Base-by-base conservation (phyloP, 1,140 invertebrate genomes). In the Coenobita brevimanus region DNA sequence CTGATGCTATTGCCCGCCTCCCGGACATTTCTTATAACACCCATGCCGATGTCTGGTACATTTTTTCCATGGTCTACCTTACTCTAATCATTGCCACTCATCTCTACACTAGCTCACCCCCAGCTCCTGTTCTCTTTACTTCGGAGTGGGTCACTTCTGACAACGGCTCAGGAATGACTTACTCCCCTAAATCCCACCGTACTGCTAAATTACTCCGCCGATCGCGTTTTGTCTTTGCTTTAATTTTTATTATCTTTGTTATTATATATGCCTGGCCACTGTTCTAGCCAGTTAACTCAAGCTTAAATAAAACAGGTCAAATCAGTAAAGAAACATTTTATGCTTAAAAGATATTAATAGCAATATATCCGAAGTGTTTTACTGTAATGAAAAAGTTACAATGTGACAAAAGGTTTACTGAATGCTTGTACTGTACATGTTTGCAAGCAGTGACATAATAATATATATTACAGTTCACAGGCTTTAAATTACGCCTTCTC, bases 51-150 rank as follows among this genome's bases (percentile, higher is more conserved):
- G 41, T 30, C 24, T 86, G 83, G 83, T 86, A 67, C 41, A 78
- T 86, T 24, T 86, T 86, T 43, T 43, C 83, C 6, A 67, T 86
- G 41, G 60, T 46, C 43, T 86, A 78, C 54, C 60, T 86, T 24
- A 46, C 54, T 1, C 57, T 86, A 13, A 78, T 86, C 57, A 78
- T 86, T 27, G 73, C 38, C 75, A 50, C 57, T 8, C 83, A 86
- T 27, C 17, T 86, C 0, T 83, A 30, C 46, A 80, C 78, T 30
- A 80, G 78, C 33, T n/a, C 6, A 15, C 62, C 62, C n/a, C 62
- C 62, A 3, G 21, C 69, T 15, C 15, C 38, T 1, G 1, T 15
- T 17, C 4, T 38, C 8, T 17, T 17, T 17, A 15, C 33, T 33
- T 38, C 41, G 8, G 6, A 30, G 10, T 17, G 6, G 6, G 13